Evolutionary conservation across 2,113 vertebrate species (phyloP), one percentile per base, ranked within the genome.

Genomic region (Brachypteracias leptosomus): DNA sequence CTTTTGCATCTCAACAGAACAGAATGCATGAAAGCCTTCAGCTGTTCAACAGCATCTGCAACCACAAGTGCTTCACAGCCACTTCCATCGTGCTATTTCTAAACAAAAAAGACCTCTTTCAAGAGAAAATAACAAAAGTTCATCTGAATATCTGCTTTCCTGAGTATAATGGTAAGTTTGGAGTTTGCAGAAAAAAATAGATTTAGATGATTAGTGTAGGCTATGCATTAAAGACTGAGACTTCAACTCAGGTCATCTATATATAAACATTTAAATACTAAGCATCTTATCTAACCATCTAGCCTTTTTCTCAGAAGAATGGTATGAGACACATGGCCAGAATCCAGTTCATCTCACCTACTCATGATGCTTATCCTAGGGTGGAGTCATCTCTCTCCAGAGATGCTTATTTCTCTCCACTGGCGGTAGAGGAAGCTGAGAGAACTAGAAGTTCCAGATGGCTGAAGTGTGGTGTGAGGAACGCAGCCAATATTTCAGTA

Each of bases 21-120:
- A 97, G 98, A 93, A 98, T 98, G 98, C 98, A 98, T 2, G 98
- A 98, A 95, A 98, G 98, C 78, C 98, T 98, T 74, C 97, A 98
- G 71, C 90, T 98, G 13, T 98, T 98, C 96, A 98, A 98, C 89
- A 98, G 98, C 73, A 98, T 98, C 95, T 98, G 98, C 70, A 98
- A 98, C 76, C 98, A 98, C 89, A 97, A 98, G 77, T 98, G 97
- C 66, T 98, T 98, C 88, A 90, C 97, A 63, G 97, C 97, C 42
- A 98, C 98, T 51, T 98, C 98, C 72, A 98, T 98, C 36, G 98
- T 98, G 65, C 93, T 98, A 20, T 98, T 98, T 90, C 97, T 98
- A 61, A 98, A 98, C 63, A 98, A 98, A 93, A 98, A 98, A 91
- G 98, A 98, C 31, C 96, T 98, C 42, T 98, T 98, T 91, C 97